Evolutionary conservation across 2,888 invertebrate genomes (phyloP), one percentile per base, ranked within the genome.

Genomic region (Smittia sp.): DNA sequence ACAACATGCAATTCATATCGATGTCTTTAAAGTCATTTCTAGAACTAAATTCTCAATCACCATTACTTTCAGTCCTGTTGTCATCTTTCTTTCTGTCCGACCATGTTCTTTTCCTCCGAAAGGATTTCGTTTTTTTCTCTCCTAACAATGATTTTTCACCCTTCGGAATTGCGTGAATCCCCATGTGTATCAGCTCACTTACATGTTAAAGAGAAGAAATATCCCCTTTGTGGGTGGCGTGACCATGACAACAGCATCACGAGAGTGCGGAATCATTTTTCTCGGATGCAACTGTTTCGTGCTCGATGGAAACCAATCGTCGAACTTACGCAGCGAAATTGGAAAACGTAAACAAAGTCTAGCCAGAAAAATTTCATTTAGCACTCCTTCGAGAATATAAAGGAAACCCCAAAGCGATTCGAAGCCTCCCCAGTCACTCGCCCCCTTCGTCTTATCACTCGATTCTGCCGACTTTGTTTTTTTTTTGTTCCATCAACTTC

Each of bases 81-180:
- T 24, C 24, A 22, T 58, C 58, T 58, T 20, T 15, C 24, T 58
- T 58, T 58, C 24, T 3, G 1, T 20, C 18, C 58, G 22, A n/a
- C 24, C 24, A 24, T 58, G 7, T 20, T 58, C 7, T 54, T 15
- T n/a, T 15, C 9, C 15, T 7, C 6, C 54, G 15, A 13, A 58
- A 3, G 58, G 58, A 24, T 20, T 58, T 58, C 22, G 15, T 22
- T 24, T 58, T 22, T 58, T 2, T 18, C 18, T 15, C 52, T 24
- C 2, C 20, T 24, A 58, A 58, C 58, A 58, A 58, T 58, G 58
- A 58, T 58, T 58, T 58, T 58, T 58, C 58, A 58, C 58, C 58
- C 58, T 58, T 46, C 46, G 15, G 46, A 46, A 46, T 46, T 46
- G 46, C 58, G 24, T 58, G 22, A 58, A 58, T 58, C 58, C 58